These are phyloP conservation scores for Deladenus siricidicola DNA, from an alignment of 2,888 invertebrate species.

Conservation along the genomic window DNA sequence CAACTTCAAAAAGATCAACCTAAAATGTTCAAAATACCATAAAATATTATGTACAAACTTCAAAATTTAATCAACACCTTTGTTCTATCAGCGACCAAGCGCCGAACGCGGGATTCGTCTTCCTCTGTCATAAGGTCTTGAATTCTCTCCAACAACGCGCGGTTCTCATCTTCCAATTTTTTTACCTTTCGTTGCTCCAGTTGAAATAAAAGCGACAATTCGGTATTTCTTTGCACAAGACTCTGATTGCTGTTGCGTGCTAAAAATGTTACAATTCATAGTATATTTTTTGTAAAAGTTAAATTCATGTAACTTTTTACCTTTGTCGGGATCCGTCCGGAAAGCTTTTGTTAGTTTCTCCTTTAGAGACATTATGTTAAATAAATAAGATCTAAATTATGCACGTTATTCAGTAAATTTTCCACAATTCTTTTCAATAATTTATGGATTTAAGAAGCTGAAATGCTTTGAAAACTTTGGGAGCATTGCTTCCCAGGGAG, in stretches of 20 bases:
- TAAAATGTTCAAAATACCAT: too few relatives aligned
- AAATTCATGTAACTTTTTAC: too few relatives aligned
- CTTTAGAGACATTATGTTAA: constrained; percentile 6
- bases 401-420: too few relatives aligned
- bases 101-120: constrained; percentile 9
- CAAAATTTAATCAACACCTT: constrained; percentile 3
- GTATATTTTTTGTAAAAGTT: too few relatives aligned
- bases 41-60: too few relatives aligned
- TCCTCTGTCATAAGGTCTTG: not conserved
- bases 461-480: too few relatives aligned
- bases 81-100: constrained; percentile 7
- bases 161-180: constrained; percentile 7
- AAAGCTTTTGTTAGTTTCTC: constrained; percentile 3
- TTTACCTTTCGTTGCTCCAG: constrained; percentile 9
- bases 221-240: not conserved
- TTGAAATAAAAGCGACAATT: constrained; percentile 12
- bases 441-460: too few relatives aligned
- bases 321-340: not conserved
- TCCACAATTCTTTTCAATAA: too few relatives aligned
- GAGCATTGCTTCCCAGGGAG: too few relatives aligned
- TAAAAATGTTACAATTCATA: too few relatives aligned
- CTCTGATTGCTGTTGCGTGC: constrained; percentile 4
- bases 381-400: too few relatives aligned
- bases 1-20: too few relatives aligned
- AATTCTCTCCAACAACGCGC: constrained; percentile 2